Base-by-base conservation (phyloP, 2,797 vertebrate species). In the Sebastes oblongus region DNA sequence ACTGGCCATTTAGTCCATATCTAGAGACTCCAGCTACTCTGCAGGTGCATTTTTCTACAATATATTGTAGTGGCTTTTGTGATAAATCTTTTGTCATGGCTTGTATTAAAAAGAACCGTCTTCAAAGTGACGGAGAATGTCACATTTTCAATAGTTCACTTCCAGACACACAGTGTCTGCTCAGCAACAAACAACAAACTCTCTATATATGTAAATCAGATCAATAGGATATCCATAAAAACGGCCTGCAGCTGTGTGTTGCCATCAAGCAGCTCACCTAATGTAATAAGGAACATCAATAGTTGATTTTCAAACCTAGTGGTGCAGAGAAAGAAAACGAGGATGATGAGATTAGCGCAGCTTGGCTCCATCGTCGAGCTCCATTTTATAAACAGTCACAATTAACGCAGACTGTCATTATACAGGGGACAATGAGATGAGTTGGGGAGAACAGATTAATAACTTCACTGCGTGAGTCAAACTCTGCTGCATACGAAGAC, bases 211-310 rank as follows among this genome's bases (percentile, higher is more conserved):
- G 94, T 93, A 95, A 95, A 96, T 95, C 91, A 94, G 92, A 96
- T 96, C 94, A 95, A 96, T 96, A 95, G 89, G 92, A 95, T 94
- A 95, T 95, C 94, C 92, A 94, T 93, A 93, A 88, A 92, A 93
- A 95, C 90, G 89, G 93, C 95, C 93, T 90, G 92, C 94, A 96
- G 95, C 94, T 95, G 93, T 90, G 94, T 83, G 83, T 83, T 92
- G 91, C 93, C 91, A 94, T 94, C 93, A 95, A 92, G 92, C 91
- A 67, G 87, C 91, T 90, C 77, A 83, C 91, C 85, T 95, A 95
- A 95, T 95, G 91, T 93, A 94, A 95, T 93, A 93, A 91, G 91
- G 85, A 89, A 95, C 94, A 95, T 97, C 93, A 85, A 96, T 96
- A 96, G 61, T 94, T 94, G 94, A 95, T 96, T 97, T 96, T 94